phyloP scores from a whole-genome alignment of 2,888 invertebrate genomes.

The Invenusta paracnida region DNA sequence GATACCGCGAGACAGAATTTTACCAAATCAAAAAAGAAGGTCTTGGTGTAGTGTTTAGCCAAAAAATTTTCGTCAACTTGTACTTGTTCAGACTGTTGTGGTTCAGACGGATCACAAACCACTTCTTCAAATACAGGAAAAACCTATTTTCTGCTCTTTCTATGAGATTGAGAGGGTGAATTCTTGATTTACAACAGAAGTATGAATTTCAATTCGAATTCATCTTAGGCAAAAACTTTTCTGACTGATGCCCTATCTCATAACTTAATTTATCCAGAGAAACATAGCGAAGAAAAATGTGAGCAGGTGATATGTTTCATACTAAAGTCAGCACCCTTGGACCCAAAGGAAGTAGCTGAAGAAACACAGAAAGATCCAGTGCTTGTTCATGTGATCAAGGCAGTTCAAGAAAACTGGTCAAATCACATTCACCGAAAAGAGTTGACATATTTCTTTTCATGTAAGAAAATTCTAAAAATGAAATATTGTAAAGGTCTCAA shows the following conservation, averaged over 20 bases:
- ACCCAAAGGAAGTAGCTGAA: neutral
- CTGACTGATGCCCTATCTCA: too few species aligned
- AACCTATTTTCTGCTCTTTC: too few species aligned
- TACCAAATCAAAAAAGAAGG: neutral
- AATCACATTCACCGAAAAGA: neutral
- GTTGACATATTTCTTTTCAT: neutral
- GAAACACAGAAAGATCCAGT: neutral
- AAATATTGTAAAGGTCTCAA: neutral
- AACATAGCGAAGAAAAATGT: neutral
- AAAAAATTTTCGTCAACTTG: neutral
- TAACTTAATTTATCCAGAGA: neutral
- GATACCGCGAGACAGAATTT: neutral
- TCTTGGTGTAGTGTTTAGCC: neutral
- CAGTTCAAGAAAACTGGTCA: neutral
- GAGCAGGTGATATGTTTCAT: neutral
- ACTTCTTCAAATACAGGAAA: too few species aligned
- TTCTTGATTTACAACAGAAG: too few species aligned
- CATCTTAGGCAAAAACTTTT: too few species aligned
- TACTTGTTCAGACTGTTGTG: neutral
- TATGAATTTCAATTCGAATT: too few species aligned
- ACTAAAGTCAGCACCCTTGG: neutral
- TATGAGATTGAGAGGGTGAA: too few species aligned
- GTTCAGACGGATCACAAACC: too few species aligned
- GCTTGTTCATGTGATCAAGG: neutral
- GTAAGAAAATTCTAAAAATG: neutral